Conservation (phyloP, 2,888 invertebrate genomes). For the Prionchulus punctatus region DNA sequence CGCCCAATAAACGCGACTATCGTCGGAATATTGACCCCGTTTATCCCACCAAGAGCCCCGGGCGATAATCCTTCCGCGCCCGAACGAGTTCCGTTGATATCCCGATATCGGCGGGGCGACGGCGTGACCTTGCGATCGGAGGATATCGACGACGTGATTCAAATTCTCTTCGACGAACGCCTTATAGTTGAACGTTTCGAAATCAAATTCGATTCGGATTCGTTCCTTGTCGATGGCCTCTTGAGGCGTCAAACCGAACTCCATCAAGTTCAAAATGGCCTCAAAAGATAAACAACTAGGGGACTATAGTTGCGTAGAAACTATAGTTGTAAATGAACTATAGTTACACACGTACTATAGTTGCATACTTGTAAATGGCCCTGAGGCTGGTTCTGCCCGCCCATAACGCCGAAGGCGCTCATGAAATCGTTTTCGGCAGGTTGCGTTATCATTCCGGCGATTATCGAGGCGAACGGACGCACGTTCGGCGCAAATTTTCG, state of each 20-base stretch:
- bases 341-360: neutral
- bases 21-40: neutral
- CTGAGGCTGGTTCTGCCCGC: slow-evolving; percentile 12
- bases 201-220: slow-evolving; percentile 4
- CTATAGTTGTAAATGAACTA: too few relatives aligned
- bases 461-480: slow-evolving; percentile 6
- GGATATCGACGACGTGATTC: slow-evolving; percentile 16
- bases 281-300: too few relatives aligned
- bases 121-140: slow-evolving; percentile 23
- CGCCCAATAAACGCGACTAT: slow-evolving; percentile 23
- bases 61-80: slow-evolving; percentile 31
- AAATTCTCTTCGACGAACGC: slow-evolving; percentile 27
- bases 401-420: slow-evolving; percentile 7
- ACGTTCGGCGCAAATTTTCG: neutral
- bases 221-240: slow-evolving; percentile 5
- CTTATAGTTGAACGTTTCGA: neutral
- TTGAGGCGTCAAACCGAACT: slow-evolving; percentile 6
- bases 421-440: neutral
- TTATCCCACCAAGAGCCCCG: slow-evolving; percentile 15
- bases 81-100: slow-evolving; percentile 21
- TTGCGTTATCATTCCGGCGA: slow-evolving; percentile 9
- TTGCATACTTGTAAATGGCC: slow-evolving; percentile 9
- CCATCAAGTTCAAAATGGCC: slow-evolving; percentile 6
- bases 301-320: too few relatives aligned
- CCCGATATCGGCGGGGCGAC: slow-evolving; percentile 19